Evolutionary conservation across 1,140 invertebrate species (phyloP).

Genomic region (Sycophila sp.): DNA sequence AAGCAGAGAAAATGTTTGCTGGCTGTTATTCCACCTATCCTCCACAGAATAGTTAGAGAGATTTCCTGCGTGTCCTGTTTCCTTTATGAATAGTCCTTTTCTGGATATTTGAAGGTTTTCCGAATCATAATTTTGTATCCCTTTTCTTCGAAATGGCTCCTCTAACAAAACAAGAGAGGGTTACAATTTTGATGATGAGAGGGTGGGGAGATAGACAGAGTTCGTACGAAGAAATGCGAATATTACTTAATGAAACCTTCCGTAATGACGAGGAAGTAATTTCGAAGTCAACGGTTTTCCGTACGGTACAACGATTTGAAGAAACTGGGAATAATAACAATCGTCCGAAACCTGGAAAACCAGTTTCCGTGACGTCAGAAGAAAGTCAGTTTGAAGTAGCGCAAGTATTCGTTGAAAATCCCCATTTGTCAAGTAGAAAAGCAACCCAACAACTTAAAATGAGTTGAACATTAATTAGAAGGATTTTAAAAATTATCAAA

Average conservation of each 20-base stretch:
- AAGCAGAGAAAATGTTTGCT: too few relatives aligned
- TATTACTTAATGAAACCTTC: slow-evolving; percentile 32
- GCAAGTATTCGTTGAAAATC: slow-evolving; percentile 33
- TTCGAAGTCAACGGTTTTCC: slow-evolving; percentile 27
- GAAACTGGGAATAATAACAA: slow-evolving; percentile 28
- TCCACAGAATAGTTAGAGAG: too few relatives aligned
- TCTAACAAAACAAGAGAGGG: slow-evolving; percentile 16
- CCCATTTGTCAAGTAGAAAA: slow-evolving; percentile 13
- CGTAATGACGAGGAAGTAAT: slow-evolving; percentile 12
- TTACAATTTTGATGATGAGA: slow-evolving; percentile 29
- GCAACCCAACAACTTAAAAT: slow-evolving; percentile 3
- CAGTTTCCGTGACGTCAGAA: slow-evolving; percentile 15
- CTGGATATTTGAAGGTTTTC: too few relatives aligned
- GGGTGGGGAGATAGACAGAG: slow-evolving; percentile 24
- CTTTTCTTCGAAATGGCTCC: slow-evolving; percentile 17
- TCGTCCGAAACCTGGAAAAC: slow-evolving; percentile 20
- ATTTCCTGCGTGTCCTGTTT: too few relatives aligned
- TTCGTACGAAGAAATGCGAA: slow-evolving; percentile 16
- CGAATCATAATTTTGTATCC: background rate
- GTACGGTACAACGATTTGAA: slow-evolving; percentile 34
- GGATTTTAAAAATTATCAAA: slow-evolving; percentile 20
- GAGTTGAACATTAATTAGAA: background rate
- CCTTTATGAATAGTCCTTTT: too few relatives aligned
- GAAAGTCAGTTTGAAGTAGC: slow-evolving; percentile 19
- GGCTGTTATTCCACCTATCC: too few relatives aligned